Evolutionary conservation across 2,113 vertebrate species (phyloP).

Genomic region (Eidolon helvum): DNA sequence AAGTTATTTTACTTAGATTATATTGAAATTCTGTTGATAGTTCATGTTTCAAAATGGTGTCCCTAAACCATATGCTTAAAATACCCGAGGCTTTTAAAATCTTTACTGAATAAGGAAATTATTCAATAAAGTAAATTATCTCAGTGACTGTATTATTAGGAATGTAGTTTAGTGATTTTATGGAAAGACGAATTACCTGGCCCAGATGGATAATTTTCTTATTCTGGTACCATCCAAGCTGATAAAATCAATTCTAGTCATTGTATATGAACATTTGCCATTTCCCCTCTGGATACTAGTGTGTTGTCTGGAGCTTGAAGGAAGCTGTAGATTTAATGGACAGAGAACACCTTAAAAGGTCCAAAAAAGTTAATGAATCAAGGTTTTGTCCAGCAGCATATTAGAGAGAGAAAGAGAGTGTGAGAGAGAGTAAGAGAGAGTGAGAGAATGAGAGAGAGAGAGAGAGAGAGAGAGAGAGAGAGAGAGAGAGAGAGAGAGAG

Average conservation of each 20-base stretch:
- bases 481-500: too few relatives aligned
- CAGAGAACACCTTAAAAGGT: background rate
- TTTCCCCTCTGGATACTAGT: background rate
- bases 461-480: too few relatives aligned
- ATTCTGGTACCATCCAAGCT: slow-evolving; percentile 26
- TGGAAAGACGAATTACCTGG: slow-evolving; percentile 46
- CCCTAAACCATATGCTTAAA: slow-evolving; percentile 63
- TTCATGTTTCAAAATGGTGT: slow-evolving; percentile 57
- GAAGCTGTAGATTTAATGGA: background rate
- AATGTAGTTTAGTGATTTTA: slow-evolving; percentile 38
- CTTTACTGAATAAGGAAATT: slow-evolving; percentile 52
- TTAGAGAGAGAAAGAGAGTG: background rate
- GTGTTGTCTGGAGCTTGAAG: background rate
- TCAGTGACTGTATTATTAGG: slow-evolving; percentile 52
- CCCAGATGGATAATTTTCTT: slow-evolving; percentile 66
- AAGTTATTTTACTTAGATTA: slow-evolving; percentile 44
- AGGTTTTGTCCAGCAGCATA: background rate
- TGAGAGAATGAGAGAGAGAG: background rate
- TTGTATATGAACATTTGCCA: background rate
- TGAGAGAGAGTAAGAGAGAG: background rate
- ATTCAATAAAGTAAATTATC: slow-evolving; percentile 60
- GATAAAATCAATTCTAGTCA: slow-evolving; percentile 42
- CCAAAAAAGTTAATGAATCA: background rate
- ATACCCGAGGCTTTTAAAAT: slow-evolving; percentile 53
- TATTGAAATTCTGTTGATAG: slow-evolving; percentile 50